Evolutionary conservation across 2,113 vertebrate genomes (phyloP).

Genomic region (Antechinus flavipes): DNA sequence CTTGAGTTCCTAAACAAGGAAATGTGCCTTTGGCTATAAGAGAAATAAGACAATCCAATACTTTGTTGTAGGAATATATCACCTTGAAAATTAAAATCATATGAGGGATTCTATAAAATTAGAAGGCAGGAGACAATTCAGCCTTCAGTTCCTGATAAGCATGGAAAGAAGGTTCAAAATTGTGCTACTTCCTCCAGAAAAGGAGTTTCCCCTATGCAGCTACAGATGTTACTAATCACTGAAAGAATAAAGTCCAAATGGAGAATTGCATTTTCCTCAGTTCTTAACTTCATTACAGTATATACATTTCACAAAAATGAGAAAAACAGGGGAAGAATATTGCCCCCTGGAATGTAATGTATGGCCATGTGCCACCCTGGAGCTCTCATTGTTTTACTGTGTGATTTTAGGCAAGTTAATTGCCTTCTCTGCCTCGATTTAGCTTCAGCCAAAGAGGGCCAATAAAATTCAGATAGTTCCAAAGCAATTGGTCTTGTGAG

Average conservation of each 20-base stretch:
- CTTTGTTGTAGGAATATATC: rapidly evolving
- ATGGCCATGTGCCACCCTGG: rapidly evolving
- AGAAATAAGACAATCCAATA: not conserved
- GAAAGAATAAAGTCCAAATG: not conserved
- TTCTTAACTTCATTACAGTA: not conserved
- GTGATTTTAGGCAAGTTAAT: not conserved
- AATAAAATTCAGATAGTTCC: not conserved
- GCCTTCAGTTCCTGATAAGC: not conserved
- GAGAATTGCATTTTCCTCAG: not conserved
- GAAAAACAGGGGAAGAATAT: not conserved
- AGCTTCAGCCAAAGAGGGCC: not conserved
- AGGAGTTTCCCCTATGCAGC: too few relatives aligned
- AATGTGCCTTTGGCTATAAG: not conserved
- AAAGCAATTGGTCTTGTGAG: not conserved
- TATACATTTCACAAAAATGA: rapidly evolving
- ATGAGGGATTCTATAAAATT: rapidly evolving
- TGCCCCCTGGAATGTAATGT: not conserved
- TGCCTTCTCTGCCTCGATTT: not conserved
- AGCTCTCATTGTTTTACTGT: not conserved
- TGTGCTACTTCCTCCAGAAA: rapidly evolving
- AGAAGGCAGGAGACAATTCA: too few relatives aligned
- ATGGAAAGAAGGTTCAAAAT: not conserved
- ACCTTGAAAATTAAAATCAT: rapidly evolving
- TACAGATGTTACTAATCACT: rapidly evolving
- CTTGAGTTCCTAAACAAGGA: not conserved